A percentile compares a stretch with the other conserved stretches of the same genome.
These are phyloP conservation scores for Pangasius djambal DNA, from an alignment of 2,797 vertebrate species.

Conservation along the genomic window DNA sequence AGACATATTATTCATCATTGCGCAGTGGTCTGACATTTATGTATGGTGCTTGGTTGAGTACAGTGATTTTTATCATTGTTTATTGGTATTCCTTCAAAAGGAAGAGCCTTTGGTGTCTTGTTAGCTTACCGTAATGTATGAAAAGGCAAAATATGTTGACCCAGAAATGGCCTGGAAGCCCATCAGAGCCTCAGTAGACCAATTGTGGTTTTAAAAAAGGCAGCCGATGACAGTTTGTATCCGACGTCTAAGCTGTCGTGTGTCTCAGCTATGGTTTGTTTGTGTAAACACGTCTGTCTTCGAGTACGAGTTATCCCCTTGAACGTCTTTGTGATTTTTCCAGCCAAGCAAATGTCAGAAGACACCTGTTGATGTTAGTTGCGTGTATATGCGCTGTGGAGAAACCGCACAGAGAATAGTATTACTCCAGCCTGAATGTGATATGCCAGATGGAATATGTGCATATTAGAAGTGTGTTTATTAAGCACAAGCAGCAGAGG, in stretches of 20 bases:
- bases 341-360: background rate
- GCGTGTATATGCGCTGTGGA: background rate
- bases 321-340: background rate
- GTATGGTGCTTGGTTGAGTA: background rate
- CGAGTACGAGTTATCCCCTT: background rate
- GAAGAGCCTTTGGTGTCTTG: background rate
- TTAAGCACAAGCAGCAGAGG: too few species aligned
- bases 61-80: background rate
- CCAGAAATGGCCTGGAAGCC: background rate
- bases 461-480: background rate
- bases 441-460: background rate
- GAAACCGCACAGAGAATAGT: too few species aligned
- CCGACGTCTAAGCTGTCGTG: background rate
- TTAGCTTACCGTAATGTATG: background rate
- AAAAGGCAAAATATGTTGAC: slow-evolving; percentile 1
- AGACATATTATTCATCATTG: background rate
- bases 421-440: background rate
- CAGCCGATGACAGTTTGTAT: background rate
- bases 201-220: background rate
- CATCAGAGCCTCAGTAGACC: too few species aligned
- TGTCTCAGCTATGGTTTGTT: background rate
- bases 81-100: background rate
- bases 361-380: background rate
- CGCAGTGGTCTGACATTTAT: background rate
- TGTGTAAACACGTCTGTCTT: background rate